Conservation (phyloP, 2,888 invertebrate species). For the Aricia artaxerxes region DNA sequence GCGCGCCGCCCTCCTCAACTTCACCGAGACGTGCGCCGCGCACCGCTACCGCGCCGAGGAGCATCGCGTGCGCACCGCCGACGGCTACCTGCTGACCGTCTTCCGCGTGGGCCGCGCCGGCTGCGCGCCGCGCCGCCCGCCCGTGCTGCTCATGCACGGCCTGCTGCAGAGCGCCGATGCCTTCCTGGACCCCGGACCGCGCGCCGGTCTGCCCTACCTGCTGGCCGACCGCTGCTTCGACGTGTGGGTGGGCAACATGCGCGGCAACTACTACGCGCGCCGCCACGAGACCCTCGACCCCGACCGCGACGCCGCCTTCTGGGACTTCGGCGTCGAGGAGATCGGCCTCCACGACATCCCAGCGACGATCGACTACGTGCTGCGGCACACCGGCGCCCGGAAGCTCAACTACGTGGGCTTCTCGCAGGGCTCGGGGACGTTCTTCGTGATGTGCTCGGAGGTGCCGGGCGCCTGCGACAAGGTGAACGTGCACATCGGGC, state of each 20-base stretch:
- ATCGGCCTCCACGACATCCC: conserved; percentile 89
- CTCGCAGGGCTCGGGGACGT: conserved; percentile 85
- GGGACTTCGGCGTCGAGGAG: conserved; percentile 83
- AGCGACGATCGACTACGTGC: conserved; percentile 68
- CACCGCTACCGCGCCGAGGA: conserved; percentile 58
- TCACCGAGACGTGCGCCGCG: conserved; percentile 49
- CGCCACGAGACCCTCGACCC: conserved; percentile 68
- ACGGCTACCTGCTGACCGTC: conserved; percentile 59
- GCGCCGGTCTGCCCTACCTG: conserved; percentile 49
- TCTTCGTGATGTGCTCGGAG: conserved; percentile 84
- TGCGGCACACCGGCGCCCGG: conserved; percentile 49
- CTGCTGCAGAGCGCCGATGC: conserved; percentile 59
- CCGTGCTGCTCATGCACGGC: conserved; percentile 65
- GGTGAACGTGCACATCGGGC: conserved; percentile 78
- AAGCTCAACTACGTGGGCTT: conserved; percentile 83
- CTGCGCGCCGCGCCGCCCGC: conserved; percentile 44
- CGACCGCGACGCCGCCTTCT: conserved; percentile 63
- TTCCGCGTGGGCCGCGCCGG: conserved; percentile 49
- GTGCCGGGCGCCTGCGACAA: conserved; percentile 83
- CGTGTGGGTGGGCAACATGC: conserved; percentile 55
- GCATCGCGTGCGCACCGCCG: conserved; percentile 57
- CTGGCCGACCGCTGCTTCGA: conserved; percentile 50
- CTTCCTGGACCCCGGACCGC: conserved; percentile 61
- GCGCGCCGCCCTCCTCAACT: conserved; percentile 48
- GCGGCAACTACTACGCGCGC: conserved; percentile 73